A percentile compares a stretch with the other conserved stretches of the same genome.
phyloP scores from a whole-genome alignment of 2,888 invertebrate species.

The Furcula furcula region DNA sequence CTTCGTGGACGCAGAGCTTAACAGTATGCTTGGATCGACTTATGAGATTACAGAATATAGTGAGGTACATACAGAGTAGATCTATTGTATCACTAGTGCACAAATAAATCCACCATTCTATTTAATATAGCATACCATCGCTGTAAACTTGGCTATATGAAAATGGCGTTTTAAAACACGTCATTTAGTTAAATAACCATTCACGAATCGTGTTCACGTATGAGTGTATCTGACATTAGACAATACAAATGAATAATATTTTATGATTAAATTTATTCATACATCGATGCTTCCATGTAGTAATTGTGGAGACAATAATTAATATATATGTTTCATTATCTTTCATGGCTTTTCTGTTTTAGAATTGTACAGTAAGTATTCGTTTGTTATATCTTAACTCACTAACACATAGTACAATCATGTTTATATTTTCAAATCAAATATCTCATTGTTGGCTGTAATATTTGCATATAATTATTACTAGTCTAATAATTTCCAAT shows the following conservation, averaged over 20 bases:
- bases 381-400: slow-evolving; percentile 12
- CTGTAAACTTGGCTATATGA: slow-evolving; percentile 13
- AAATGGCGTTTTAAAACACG: slow-evolving; percentile 7
- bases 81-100: slow-evolving; percentile 27
- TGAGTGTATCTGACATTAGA: slow-evolving; percentile 15
- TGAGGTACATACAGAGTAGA: slow-evolving; percentile 68
- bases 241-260: slow-evolving; percentile 15
- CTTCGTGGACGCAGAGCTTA: slow-evolving; percentile 91
- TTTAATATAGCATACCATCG: slow-evolving; percentile 26
- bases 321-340: slow-evolving; percentile 41
- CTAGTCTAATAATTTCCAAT: too few relatives aligned
- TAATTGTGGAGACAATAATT: slow-evolving; percentile 65
- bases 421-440: background rate
- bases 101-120: slow-evolving; percentile 11
- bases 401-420: too few relatives aligned
- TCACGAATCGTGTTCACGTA: slow-evolving; percentile 14
- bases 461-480: too few relatives aligned
- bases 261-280: slow-evolving; percentile 18
- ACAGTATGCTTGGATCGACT: slow-evolving; percentile 86
- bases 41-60: slow-evolving; percentile 80
- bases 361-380: slow-evolving; percentile 61
- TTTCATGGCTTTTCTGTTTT: slow-evolving; percentile 72
- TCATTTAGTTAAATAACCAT: slow-evolving; percentile 6
- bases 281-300: slow-evolving; percentile 66
- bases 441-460: too few relatives aligned